Evolutionary conservation across 2,113 vertebrate genomes (phyloP), one percentile per base, ranked within the genome.

Genomic region (Siniperca chuatsi): DNA sequence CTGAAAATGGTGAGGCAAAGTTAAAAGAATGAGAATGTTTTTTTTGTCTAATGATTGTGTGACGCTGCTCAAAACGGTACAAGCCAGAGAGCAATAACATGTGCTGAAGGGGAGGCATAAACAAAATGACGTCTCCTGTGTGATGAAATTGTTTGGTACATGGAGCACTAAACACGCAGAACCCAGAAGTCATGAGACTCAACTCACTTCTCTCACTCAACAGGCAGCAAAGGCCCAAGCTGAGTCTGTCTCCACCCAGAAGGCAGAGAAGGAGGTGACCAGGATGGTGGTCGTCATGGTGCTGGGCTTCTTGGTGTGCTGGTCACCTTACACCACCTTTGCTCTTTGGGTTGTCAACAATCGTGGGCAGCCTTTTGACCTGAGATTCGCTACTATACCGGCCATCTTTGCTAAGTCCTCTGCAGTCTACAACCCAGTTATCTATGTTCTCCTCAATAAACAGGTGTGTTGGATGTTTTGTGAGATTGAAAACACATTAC

Each of bases 261-360:
- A 95, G 75, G 95, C 94, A 4, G 96, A 96, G 77, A 85, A 25
- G 61, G 95, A 95, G 69, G 96, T 96, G 75, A 96, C 94, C 70
- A 94, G 90, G 89, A 96, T 95, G 95, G 95, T 95, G 76, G 90
- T 96, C 33, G 70, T 96, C 71, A 95, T 96, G 95, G 94, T 96
- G 78, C 0, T 93, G 1, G 94, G 94, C 23, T 96, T 96, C 85
- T 83, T 96, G 66, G 69, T 95, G 11, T 95, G 94, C 89, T 96
- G 95, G 95, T 11, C 92, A 52, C 96, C 95, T 1, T 96, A 96
- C 21, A 15, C 94, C 7, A 21, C 75, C 37, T 96, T 95, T 65
- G 72, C 95, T 46, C 23, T 95, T 6, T 95, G 94, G 94, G 57
- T 94, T 2, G 82, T 95, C 52, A 90, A 81, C 16, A 89, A 95